phyloP scores from a whole-genome alignment of 1,140 invertebrate species.

The Thrips palmi region DNA sequence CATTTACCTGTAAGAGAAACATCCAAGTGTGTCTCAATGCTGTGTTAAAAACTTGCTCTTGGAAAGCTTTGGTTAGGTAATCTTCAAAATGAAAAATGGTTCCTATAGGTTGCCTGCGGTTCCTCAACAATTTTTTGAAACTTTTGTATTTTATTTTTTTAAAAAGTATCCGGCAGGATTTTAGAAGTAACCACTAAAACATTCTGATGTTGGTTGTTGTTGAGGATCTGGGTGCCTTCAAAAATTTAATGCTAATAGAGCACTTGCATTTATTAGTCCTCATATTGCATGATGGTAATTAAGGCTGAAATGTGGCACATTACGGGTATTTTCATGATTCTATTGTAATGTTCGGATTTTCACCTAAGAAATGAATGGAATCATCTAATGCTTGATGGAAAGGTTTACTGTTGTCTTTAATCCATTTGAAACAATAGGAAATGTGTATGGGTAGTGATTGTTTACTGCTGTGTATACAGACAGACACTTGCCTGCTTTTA shows the following conservation, averaged over 20 bases:
- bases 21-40: constrained; percentile 7
- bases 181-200: background rate
- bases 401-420: too few relatives aligned
- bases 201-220: background rate
- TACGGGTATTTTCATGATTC: too few relatives aligned
- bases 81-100: constrained; percentile 14
- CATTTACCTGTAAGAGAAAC: constrained; percentile 9
- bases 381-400: too few relatives aligned
- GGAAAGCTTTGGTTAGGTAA: background rate
- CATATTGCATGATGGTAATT: too few relatives aligned
- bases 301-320: too few relatives aligned
- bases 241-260: constrained; percentile 16
- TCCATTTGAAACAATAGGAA: too few relatives aligned
- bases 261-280: too few relatives aligned
- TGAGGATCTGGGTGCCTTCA: constrained; percentile 17
- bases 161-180: background rate
- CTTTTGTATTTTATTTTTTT: constrained; percentile 7
- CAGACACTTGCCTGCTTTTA: constrained; percentile 16
- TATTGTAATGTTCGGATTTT: too few relatives aligned
- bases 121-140: constrained; percentile 15
- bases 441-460: too few relatives aligned
- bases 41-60: background rate
- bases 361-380: too few relatives aligned
- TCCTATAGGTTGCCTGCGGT: constrained; percentile 17
- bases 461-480: too few relatives aligned